A percentile compares a stretch with the other conserved stretches of the same genome.
Conservation (phyloP, 1,140 invertebrate species). For the Cheumatopsyche charites region DNA sequence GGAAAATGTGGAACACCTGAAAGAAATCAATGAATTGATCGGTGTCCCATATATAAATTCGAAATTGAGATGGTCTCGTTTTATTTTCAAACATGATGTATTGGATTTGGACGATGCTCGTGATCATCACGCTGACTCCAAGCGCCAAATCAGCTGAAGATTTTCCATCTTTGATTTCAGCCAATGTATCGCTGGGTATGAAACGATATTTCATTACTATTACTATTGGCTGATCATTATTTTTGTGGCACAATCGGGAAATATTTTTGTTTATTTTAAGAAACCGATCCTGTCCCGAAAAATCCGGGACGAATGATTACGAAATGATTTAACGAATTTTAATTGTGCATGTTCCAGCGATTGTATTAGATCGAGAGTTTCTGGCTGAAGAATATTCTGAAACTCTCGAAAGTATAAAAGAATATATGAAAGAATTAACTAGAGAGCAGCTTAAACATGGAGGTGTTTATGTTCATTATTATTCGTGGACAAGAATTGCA, state of each 20-base stretch:
- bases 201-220: neutral
- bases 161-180: constrained; percentile 71
- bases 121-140: neutral
- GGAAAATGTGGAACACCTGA: constrained; percentile 21
- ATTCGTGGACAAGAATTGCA: constrained; percentile 67
- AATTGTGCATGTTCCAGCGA: constrained; percentile 57
- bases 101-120: neutral
- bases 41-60: constrained; percentile 31
- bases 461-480: constrained; percentile 68
- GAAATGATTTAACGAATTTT: too few species aligned
- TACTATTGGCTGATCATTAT: too few species aligned
- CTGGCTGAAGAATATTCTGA: constrained; percentile 64
- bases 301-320: too few species aligned
- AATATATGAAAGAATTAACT: constrained; percentile 64
- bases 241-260: too few species aligned
- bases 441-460: constrained; percentile 67
- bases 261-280: too few species aligned
- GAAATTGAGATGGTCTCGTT: neutral
- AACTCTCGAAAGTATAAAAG: constrained; percentile 63
- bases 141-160: constrained; percentile 57
- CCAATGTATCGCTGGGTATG: constrained; percentile 74
- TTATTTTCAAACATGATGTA: neutral
- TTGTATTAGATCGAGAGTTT: constrained; percentile 68
- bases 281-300: too few species aligned
- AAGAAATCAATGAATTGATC: constrained; percentile 3